Percentiles rank a stretch among this genome's conserved stretches.
Evolutionary conservation across 2,888 invertebrate genomes (phyloP).

Genomic region (Pristionchus maxplancki): DNA sequence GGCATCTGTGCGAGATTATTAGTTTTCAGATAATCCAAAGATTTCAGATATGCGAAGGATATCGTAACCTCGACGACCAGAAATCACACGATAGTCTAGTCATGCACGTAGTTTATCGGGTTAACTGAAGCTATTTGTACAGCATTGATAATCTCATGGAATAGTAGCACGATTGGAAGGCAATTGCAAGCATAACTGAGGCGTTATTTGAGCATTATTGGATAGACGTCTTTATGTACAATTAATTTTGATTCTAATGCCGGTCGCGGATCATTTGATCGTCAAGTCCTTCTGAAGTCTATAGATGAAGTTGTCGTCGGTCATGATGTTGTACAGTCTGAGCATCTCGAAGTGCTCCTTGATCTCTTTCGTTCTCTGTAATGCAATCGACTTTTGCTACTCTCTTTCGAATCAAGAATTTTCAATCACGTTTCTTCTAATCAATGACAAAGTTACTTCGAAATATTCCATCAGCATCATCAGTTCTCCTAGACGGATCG

Average conservation of each 20-base stretch:
- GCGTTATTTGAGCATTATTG: background rate
- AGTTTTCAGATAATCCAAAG: too few species aligned
- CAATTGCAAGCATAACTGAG: background rate
- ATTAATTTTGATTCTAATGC: too few species aligned
- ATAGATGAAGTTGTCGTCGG: background rate
- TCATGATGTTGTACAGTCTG: background rate
- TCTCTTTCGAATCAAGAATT: too few species aligned
- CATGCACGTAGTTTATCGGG: background rate
- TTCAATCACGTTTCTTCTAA: too few species aligned
- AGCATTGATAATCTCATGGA: background rate
- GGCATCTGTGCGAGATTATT: too few species aligned
- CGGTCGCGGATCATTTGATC: background rate
- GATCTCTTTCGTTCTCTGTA: background rate
- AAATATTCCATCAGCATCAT: constrained; percentile 5
- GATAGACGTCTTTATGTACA: background rate
- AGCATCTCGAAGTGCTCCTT: constrained; percentile 18
- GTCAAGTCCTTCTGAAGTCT: background rate
- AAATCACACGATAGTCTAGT: too few species aligned
- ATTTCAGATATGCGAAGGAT: too few species aligned
- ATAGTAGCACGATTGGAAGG: background rate
- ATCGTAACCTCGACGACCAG: too few species aligned
- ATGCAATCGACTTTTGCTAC: too few species aligned
- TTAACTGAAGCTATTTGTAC: background rate
- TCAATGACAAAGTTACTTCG: background rate
- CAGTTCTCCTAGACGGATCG: background rate